Percentiles rank a stretch among this genome's conserved stretches.
Conservation (phyloP, 2,888 invertebrate genomes). For the Caenorhabditis doughertyi region DNA sequence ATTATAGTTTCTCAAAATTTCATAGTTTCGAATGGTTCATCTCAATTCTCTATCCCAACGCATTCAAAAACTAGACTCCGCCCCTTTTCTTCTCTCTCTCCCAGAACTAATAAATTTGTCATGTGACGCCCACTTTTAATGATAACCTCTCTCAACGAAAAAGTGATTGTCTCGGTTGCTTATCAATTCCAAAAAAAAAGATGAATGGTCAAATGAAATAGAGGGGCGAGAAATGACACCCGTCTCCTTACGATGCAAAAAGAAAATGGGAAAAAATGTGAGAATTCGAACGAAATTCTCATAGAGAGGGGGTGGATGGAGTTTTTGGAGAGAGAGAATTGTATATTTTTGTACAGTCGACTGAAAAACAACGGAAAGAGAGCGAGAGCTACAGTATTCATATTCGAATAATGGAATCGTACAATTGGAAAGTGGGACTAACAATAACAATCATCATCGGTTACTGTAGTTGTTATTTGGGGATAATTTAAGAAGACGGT, state of each 20-base stretch:
- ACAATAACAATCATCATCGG: not conserved
- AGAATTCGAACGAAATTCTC: not conserved
- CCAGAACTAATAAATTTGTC: not conserved
- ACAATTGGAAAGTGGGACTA: not conserved
- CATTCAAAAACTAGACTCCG: not conserved
- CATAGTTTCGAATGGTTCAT: not conserved
- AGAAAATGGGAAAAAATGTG: not conserved
- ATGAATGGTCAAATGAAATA: constrained; percentile 21
- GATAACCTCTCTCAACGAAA: constrained; percentile 4
- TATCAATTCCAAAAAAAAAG: constrained; percentile 7
- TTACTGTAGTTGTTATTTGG: too few species aligned
- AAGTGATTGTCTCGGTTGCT: constrained; percentile 15
- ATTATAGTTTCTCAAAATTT: not conserved
- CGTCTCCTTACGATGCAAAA: not conserved
- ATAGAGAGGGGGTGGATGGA: too few species aligned
- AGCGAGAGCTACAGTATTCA: too few species aligned
- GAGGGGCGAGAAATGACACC: constrained; percentile 18
- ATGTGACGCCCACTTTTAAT: constrained; percentile 7
- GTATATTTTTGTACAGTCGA: not conserved
- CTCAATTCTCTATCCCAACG: too few species aligned
- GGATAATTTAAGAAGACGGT: too few species aligned
- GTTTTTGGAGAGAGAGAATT: not conserved
- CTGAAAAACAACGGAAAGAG: too few species aligned
- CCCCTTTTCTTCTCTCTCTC: not conserved
- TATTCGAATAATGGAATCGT: too few species aligned